Base-by-base conservation (phyloP, 2,797 vertebrate species). In the Odontamblyopus lacepedii region DNA sequence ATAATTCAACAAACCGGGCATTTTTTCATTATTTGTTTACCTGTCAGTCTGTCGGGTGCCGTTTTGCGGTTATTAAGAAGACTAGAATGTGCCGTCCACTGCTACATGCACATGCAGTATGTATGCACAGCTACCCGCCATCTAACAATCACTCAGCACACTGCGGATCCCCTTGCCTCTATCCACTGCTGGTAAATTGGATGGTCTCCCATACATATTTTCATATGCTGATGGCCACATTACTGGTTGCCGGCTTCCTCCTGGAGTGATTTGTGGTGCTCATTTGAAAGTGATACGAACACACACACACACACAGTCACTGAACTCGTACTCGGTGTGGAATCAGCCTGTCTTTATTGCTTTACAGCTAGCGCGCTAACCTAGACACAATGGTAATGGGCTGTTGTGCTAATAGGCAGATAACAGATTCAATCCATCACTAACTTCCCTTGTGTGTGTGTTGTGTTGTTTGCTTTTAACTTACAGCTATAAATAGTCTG, bases 361-460 rank as follows among this genome's bases (percentile, higher is more conserved):
- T 88, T 92, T 89, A 89, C 84, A 87, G 86, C 87, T 74, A 79
- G 76, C 71, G 30, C 81, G 19, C 83, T 88, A 91, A 92, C 89
- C 87, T 89, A 72, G 85, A 76, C 87, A 88, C 87, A 85, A 80
- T 93, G 89, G 87, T 91, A 93, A 92, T 88, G 86, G 89, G 82
- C 86, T 91, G 91, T 92, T 91, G 91, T 87, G 90, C 91, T 92
- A 93, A 93, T 91, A 91, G 85, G 88, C 90, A 91, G 87, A 93
- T 92, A 94, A 93, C 92, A 90, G 90, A 78, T 87, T 79, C 87
- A 86, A 93, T 93, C 89, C 87, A 89, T 94, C 93, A 92, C 80
- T 79, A 65, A 80, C 78, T 75, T 79, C 68, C 77, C 73, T 41
- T 72, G 83, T 81, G 70, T 64, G 75, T 83, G 63, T 29, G 63